Evolutionary conservation across 2,888 invertebrate genomes (phyloP).

Genomic region (Syrista parreyssii): DNA sequence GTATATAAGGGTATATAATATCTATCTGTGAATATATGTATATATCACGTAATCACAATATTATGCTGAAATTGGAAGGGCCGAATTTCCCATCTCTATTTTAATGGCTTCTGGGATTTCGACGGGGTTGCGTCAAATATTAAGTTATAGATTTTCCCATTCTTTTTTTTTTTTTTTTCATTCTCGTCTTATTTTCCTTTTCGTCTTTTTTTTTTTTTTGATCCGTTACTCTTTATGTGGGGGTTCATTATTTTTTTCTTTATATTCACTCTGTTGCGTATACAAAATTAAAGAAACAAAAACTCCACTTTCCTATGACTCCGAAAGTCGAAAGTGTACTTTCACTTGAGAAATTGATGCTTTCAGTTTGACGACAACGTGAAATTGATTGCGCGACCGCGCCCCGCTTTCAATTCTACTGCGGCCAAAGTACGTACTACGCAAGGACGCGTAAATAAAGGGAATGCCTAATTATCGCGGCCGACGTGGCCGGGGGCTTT

Average conservation of each 20-base stretch:
- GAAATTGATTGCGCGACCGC: background rate
- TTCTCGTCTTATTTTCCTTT: no score
- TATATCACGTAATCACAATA: constrained; percentile 63
- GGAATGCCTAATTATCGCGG: constrained; percentile 37
- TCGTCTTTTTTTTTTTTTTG: background rate
- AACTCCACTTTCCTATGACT: background rate
- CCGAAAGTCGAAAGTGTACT: background rate
- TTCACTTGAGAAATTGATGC: background rate
- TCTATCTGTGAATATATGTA: constrained; percentile 16
- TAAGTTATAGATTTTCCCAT: background rate
- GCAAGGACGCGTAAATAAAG: constrained; percentile 14
- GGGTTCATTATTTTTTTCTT: background rate
- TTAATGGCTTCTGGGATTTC: constrained; percentile 63
- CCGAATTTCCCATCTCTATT: constrained; percentile 61
- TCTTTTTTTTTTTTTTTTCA: background rate
- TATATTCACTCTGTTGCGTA: background rate
- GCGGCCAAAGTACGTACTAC: background rate
- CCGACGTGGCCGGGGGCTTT: constrained; percentile 34
- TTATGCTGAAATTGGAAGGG: constrained; percentile 62
- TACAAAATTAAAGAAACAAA: background rate
- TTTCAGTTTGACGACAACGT: background rate
- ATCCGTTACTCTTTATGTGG: background rate
- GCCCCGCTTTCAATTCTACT: background rate
- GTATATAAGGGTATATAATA: constrained; percentile 8
- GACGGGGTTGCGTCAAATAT: constrained; percentile 25